Conservation (phyloP, 2,113 vertebrate species). For the Fulica atra region DNA sequence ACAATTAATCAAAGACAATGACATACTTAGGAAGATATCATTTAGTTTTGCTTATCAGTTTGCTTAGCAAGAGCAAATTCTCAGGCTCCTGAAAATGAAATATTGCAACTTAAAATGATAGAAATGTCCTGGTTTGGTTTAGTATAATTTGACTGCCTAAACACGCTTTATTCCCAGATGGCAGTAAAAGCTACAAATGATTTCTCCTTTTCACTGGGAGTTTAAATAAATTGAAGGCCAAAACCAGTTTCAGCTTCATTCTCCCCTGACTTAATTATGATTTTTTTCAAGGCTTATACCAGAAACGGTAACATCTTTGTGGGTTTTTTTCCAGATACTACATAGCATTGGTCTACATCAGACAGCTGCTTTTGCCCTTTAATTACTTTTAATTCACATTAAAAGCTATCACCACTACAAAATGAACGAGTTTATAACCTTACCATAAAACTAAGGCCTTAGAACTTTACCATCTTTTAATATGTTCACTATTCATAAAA, state of each 20-base stretch:
- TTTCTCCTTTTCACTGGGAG: background rate
- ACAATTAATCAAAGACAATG: constrained; percentile 47
- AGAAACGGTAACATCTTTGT: background rate
- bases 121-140: constrained; percentile 50
- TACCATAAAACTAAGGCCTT: background rate
- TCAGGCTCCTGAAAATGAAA: constrained; percentile 41
- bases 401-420: background rate
- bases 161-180: constrained; percentile 26
- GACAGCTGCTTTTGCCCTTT: background rate
- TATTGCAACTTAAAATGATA: constrained; percentile 2
- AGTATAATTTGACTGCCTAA: constrained; percentile 36
- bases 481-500: background rate
- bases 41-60: constrained; percentile 44
- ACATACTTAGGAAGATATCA: constrained; percentile 22
- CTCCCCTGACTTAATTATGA: background rate
- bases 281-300: background rate
- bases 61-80: constrained; percentile 32
- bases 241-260: background rate
- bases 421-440: background rate
- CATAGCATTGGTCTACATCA: background rate
- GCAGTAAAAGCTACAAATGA: background rate
- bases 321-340: background rate
- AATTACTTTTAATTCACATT: background rate
- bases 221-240: constrained; percentile 6
- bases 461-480: background rate